Evolutionary conservation across 2,888 invertebrate genomes (phyloP).

Genomic region (Pherbina coryleti): DNA sequence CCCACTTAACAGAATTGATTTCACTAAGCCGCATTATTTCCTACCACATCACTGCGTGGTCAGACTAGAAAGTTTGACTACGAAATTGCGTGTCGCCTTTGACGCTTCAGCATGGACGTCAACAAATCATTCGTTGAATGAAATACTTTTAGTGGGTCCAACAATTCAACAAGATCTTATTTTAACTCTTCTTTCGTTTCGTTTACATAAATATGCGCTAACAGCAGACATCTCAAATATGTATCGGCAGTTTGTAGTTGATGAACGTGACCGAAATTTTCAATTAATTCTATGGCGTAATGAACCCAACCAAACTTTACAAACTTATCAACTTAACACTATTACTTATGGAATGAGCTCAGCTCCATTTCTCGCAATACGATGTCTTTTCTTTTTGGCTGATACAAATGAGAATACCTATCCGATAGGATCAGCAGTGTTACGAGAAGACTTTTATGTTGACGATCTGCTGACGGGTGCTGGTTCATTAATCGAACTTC

Average conservation of each 20-base stretch:
- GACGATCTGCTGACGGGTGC: neutral
- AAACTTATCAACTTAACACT: constrained; percentile 1
- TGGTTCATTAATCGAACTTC: neutral
- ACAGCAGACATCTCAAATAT: constrained; percentile 33
- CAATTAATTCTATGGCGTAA: constrained; percentile 29
- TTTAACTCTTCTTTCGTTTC: too few relatives aligned
- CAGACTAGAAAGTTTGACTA: too few relatives aligned
- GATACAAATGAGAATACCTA: constrained; percentile 34
- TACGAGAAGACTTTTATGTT: constrained; percentile 38
- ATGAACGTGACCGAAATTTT: constrained; percentile 24
- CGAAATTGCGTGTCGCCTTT: too few relatives aligned
- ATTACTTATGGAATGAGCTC: constrained; percentile 2
- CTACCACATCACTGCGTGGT: too few relatives aligned
- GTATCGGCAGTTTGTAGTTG: constrained; percentile 31
- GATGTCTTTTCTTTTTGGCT: constrained; percentile 38
- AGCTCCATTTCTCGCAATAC: constrained; percentile 42
- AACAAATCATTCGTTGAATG: too few relatives aligned
- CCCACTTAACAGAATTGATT: too few relatives aligned
- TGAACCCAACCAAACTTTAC: neutral
- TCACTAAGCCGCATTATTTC: too few relatives aligned
- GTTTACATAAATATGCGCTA: neutral
- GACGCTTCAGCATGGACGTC: too few relatives aligned
- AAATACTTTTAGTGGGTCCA: too few relatives aligned
- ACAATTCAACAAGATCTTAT: too few relatives aligned
- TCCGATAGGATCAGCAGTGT: too few relatives aligned